Evolutionary conservation across 2,113 vertebrate species (phyloP).

Genomic region (Lamprotornis superbus): DNA sequence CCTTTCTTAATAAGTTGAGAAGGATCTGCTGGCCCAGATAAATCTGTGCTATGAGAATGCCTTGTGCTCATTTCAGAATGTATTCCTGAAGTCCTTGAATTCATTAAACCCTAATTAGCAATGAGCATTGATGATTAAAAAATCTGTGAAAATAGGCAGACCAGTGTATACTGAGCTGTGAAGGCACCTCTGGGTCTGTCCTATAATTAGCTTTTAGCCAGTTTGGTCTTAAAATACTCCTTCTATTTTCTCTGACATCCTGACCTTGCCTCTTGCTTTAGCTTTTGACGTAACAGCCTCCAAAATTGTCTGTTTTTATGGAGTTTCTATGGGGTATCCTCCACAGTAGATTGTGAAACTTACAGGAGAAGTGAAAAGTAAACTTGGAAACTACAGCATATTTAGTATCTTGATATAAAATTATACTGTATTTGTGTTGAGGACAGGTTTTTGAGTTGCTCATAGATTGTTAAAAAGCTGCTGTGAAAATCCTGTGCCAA

Average conservation of each 20-base stretch:
- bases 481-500: not conserved
- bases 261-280: constrained; percentile 36
- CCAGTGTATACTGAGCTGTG: not conserved
- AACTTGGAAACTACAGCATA: not conserved
- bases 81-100: constrained; percentile 64
- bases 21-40: constrained; percentile 70
- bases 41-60: constrained; percentile 34
- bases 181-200: constrained; percentile 48
- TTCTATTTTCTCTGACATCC: constrained; percentile 39
- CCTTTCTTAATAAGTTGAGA: constrained; percentile 38
- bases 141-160: constrained; percentile 42
- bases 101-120: constrained; percentile 73
- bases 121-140: constrained; percentile 46
- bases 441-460: not conserved
- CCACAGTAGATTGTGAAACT: not conserved
- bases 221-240: constrained; percentile 60
- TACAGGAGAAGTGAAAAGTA: not conserved
- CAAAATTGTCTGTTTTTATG: not conserved
- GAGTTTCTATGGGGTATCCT: not conserved
- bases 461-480: not conserved
- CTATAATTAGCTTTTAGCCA: constrained; percentile 58
- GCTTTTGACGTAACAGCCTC: constrained; percentile 10
- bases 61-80: constrained; percentile 67
- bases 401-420: not conserved
- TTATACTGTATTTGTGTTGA: not conserved